These are phyloP conservation scores for Molothrus aeneus DNA, from an alignment of 2,797 vertebrate species.

Conservation along the genomic window DNA sequence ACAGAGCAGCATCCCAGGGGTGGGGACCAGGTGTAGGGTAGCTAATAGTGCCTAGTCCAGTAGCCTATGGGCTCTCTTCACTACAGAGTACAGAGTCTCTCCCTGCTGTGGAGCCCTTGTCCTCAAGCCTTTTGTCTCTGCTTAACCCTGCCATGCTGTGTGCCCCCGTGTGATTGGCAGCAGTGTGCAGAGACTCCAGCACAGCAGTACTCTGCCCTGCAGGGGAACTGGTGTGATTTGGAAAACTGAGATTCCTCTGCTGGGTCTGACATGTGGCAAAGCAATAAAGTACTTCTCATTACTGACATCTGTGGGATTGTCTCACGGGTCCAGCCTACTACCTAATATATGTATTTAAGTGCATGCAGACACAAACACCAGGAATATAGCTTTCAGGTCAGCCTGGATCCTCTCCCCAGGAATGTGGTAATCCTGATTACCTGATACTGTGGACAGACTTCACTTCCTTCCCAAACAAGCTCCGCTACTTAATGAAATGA, in stretches of 20 bases:
- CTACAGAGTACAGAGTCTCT: not conserved
- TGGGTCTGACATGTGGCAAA: not conserved
- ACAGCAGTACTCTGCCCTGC: not conserved
- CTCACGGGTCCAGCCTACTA: not conserved
- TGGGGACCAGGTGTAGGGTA: no score
- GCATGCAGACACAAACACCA: not conserved
- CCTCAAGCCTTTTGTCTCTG: not conserved
- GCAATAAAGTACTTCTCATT: not conserved
- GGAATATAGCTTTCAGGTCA: constrained; percentile 21
- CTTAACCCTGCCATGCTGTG: not conserved
- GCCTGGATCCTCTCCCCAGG: not conserved
- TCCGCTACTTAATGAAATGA: constrained; percentile 23
- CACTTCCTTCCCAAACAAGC: constrained; percentile 28
- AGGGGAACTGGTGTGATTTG: not conserved
- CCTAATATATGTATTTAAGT: not conserved
- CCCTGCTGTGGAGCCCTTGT: not conserved
- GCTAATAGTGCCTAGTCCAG: not conserved
- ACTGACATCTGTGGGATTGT: not conserved
- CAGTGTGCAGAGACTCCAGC: rapidly evolving
- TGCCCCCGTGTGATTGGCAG: not conserved
- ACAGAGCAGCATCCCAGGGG: not conserved
- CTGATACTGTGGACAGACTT: not conserved
- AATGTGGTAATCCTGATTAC: not conserved
- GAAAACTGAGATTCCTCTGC: not conserved
- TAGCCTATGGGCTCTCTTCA: not conserved